Conservation (phyloP, 2,888 invertebrate species). For the Caenorhabditis doughertyi region DNA sequence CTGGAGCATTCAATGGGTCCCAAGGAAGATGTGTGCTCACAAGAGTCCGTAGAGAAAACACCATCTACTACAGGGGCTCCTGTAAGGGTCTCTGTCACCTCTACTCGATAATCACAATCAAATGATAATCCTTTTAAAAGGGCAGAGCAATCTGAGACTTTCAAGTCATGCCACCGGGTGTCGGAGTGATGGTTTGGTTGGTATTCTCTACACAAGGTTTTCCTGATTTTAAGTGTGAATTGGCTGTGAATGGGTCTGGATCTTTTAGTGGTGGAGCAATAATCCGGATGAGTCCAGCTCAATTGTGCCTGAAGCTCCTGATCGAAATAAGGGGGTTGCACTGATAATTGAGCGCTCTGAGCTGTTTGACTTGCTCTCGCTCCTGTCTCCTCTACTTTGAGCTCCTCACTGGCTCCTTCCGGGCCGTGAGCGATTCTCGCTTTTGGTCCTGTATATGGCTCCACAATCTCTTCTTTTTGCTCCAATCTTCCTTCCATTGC, state of each 20-base stretch:
- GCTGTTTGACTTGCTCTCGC: neutral
- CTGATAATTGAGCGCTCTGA: slow-evolving; percentile 17
- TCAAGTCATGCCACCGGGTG: slow-evolving; percentile 70
- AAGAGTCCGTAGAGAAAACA: slow-evolving; percentile 72
- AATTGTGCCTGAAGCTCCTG: slow-evolving; percentile 68
- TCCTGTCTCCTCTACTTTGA: slow-evolving; percentile 21
- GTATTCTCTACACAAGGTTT: slow-evolving; percentile 72
- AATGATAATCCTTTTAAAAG: slow-evolving; percentile 74
- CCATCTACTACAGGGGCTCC: slow-evolving; percentile 57
- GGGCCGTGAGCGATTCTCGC: slow-evolving; percentile 15
- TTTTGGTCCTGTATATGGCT: slow-evolving; percentile 7
- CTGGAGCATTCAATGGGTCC: slow-evolving; percentile 68
- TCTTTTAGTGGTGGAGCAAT: too few relatives aligned
- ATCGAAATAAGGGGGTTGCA: slow-evolving; percentile 65
- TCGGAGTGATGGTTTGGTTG: slow-evolving; percentile 69
- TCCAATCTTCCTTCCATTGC: neutral
- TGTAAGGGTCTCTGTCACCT: slow-evolving; percentile 35
- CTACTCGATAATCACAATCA: slow-evolving; percentile 77
- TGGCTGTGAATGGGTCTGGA: too few relatives aligned
- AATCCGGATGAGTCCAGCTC: slow-evolving; percentile 65
- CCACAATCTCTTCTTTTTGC: neutral
- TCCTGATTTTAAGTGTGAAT: slow-evolving; percentile 72
- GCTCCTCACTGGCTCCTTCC: slow-evolving; percentile 47
- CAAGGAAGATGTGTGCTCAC: slow-evolving; percentile 69
- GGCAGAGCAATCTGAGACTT: slow-evolving; percentile 73